Base-by-base conservation (phyloP, 2,888 invertebrate genomes). In the Ctena decussata region DNA sequence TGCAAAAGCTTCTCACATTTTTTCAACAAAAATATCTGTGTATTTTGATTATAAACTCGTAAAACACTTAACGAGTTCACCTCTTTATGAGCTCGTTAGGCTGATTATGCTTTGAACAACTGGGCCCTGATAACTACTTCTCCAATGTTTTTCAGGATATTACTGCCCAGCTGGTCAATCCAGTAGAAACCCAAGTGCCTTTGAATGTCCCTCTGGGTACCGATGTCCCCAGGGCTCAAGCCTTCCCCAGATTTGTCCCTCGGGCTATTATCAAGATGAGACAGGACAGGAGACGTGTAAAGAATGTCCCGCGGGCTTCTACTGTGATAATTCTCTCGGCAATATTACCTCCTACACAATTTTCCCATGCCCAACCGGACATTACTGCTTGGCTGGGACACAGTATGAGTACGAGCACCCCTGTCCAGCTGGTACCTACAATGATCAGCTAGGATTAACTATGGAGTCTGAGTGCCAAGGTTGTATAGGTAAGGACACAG, bases 191-290 rank as follows among this genome's bases (percentile, higher is more conserved):
- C 94, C 94, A 12, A 90, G 91, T 70, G 74, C 79, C 0, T 93
- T 87, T 32, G 91, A 93, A 69, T 95, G 95, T 87, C 94, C 94
- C 6, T 89, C 85, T n/a, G 95, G 95, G 0, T 91, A 94, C 86
- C 91, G 89, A 82, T 95, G 95, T 82, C 87, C 91, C 2, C 39
- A 60, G 3, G 94, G 94, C 6, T 92, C 93, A 37, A 91, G 92
- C 41, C 86, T 77, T 0, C 91, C 91, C 65, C 85, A 88, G 24
- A 82, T 93, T 41, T 95, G 95, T 88, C 83, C 93, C 11, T 93
- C 94, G 0, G 95, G 95, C 0, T 86, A 86, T 15, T 95, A 95
- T 86, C 94, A 95, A 87, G 94, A 94, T 87, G 87, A 91, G 75
- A 78, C 83, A 0, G 76, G 92, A 15, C 93, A 95, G 81, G 90